Conservation (phyloP, 1,140 invertebrate genomes). For the Drosophila saltans region DNA sequence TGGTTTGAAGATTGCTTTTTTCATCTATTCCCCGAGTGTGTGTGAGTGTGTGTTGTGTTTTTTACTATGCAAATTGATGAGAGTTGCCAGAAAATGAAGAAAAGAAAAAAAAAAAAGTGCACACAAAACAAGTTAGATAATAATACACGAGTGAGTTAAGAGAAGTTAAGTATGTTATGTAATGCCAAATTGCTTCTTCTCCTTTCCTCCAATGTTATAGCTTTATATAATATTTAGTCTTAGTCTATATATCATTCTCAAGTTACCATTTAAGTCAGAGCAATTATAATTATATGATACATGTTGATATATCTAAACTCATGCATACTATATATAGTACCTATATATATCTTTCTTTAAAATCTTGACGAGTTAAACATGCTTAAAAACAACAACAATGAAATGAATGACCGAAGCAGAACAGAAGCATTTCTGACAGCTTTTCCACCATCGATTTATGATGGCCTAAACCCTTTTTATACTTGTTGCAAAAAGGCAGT, state of each 20-base stretch:
- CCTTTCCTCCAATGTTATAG: not conserved
- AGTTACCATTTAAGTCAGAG: conserved; percentile 11
- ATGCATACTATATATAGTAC: not conserved
- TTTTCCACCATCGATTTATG: conserved; percentile 64
- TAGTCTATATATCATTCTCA: conserved; percentile 2
- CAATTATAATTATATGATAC: conserved; percentile 29
- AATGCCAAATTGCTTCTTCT: conserved; percentile 6
- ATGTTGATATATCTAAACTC: conserved; percentile 27
- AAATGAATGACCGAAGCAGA: not conserved
- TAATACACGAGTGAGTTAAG: conserved; percentile 53
- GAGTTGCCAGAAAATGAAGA: conserved; percentile 17
- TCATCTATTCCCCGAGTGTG: conserved; percentile 40
- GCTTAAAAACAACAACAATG: conserved; percentile 46
- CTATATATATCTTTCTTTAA: conserved; percentile 28
- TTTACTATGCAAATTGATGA: conserved; percentile 77
- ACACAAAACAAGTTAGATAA: conserved; percentile 29
- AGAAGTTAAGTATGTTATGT: conserved; percentile 20
- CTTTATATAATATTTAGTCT: not conserved
- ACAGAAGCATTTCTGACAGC: conserved; percentile 19
- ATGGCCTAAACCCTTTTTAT: conserved; percentile 37
- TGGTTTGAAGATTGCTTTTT: conserved; percentile 67
- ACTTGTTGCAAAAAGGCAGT: conserved; percentile 45
- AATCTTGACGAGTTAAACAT: conserved; percentile 38
- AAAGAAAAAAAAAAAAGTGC: not conserved
- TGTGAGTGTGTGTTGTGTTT: conserved; percentile 39